phyloP scores from a whole-genome alignment of 1,140 invertebrate species.

The Rhizoglyphus robini region DNA sequence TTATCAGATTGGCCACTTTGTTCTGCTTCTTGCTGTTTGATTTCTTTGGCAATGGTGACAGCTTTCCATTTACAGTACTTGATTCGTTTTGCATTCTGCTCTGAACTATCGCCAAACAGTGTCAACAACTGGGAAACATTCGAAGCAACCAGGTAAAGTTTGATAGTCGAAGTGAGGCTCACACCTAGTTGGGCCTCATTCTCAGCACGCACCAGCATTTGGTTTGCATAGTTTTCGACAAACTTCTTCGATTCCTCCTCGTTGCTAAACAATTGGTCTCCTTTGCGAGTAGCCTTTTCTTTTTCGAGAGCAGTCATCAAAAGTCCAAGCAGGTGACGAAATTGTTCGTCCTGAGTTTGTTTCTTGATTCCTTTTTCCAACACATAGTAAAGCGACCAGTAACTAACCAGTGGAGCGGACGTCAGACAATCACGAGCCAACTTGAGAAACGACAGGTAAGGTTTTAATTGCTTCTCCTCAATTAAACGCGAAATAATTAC shows the following conservation, averaged over 20 bases:
- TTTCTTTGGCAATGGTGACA: not conserved
- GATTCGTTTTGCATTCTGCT: conserved; percentile 6
- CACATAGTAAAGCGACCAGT: not conserved
- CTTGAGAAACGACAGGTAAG: not conserved
- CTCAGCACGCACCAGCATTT: not conserved
- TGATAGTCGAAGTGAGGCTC: not conserved
- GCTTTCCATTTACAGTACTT: conserved; percentile 7
- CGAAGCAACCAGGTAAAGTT: not conserved
- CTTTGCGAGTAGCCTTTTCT: not conserved
- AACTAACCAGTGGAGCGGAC: not conserved
- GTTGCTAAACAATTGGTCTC: not conserved
- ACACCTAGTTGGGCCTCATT: not conserved
- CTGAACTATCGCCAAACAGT: not conserved
- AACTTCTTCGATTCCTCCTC: not conserved
- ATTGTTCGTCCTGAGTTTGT: not conserved
- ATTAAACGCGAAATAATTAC: too few species aligned
- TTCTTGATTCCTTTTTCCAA: not conserved
- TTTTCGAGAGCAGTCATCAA: not conserved
- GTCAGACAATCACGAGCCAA: not conserved
- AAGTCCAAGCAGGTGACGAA: not conserved
- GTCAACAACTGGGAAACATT: not conserved
- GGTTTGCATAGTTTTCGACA: conserved; percentile 5
- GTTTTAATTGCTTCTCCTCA: not conserved
- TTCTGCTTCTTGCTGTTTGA: not conserved
- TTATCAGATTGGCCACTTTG: too few species aligned